Conservation (phyloP, 2,113 vertebrate genomes). For the Chaenocephalus aceratus region DNA sequence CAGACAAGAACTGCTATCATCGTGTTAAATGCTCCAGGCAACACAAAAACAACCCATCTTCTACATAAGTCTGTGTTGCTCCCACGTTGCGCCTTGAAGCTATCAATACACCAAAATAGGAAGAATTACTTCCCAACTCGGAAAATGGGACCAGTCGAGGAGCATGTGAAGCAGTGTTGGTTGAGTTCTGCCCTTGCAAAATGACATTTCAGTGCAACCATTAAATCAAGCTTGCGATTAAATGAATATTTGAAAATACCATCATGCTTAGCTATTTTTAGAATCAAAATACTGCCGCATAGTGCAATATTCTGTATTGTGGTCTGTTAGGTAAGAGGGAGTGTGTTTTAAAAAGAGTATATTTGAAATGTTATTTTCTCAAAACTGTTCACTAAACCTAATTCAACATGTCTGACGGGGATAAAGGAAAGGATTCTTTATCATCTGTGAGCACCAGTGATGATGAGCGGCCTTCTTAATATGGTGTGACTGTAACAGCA, state of each 20-base stretch:
- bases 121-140: too few species aligned
- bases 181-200: too few species aligned
- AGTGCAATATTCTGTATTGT: background rate
- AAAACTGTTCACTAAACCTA: background rate
- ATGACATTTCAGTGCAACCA: background rate
- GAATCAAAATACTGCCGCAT: background rate
- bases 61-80: too few species aligned
- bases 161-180: too few species aligned
- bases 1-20: too few species aligned
- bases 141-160: too few species aligned
- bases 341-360: background rate
- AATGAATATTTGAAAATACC: background rate
- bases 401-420: constrained; percentile 9
- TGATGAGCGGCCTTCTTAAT: constrained; percentile 12
- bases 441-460: constrained; percentile 15
- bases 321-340: background rate
- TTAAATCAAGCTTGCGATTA: background rate
- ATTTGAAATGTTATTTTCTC: constrained; percentile 4
- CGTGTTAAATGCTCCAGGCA: too few species aligned
- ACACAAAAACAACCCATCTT: too few species aligned
- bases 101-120: too few species aligned
- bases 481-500: background rate
- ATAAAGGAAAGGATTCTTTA: constrained; percentile 11
- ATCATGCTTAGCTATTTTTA: background rate
- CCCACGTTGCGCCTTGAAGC: too few species aligned